Evolutionary conservation across 1,140 invertebrate species (phyloP), one percentile per base, ranked within the genome.

Genomic region (Uloborus diversus): DNA sequence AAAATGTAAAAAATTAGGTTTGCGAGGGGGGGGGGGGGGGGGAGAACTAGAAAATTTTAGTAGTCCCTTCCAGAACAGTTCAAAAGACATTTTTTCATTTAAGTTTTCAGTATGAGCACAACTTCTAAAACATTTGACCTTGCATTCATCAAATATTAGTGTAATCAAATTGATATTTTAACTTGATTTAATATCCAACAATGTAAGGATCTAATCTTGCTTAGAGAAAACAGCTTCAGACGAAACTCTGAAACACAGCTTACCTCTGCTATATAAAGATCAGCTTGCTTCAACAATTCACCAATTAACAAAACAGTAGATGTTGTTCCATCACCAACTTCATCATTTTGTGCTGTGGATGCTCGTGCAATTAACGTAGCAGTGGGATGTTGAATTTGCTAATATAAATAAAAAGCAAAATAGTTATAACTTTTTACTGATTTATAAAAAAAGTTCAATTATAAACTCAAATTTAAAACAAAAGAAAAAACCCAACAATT

Each of bases 331-430:
- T 99, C 98, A 4, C 98, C 98, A 66, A 96, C 99, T 80, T 96
- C 92, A 85, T 99, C 98, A 89, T 99, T 98, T 87, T 99, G 98
- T 20, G 98, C 98, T 1, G 98, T 99, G 1, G 96, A 98, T 11
- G 97, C 97, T 80, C 97, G 90, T 0, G 98, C 98, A 84, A 99
- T 99, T 78, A 99, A 88, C 0, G 96, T 97, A 0, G 98, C 97
- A 17, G 97, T 99, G 0, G 98, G 98, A 87, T 99, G 97, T 88
- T 99, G 96, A 84, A 99, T 99, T 91, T 99, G 96, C 91, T 91
- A 81, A 5, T 87, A 86, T 47, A 83, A 81, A 37, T 14, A 68
- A 20, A 68, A 79, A 51, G 27, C n/a, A 68, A 79, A 51, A 33
- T n/a, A n/a, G n/a, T n/a, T n/a, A n/a, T n/a, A n/a, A n/a, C n/a